Percentiles rank a stretch among this genome's conserved stretches.
Conservation (phyloP, 1,140 invertebrate genomes). For the Aphelinus atriplicis region DNA sequence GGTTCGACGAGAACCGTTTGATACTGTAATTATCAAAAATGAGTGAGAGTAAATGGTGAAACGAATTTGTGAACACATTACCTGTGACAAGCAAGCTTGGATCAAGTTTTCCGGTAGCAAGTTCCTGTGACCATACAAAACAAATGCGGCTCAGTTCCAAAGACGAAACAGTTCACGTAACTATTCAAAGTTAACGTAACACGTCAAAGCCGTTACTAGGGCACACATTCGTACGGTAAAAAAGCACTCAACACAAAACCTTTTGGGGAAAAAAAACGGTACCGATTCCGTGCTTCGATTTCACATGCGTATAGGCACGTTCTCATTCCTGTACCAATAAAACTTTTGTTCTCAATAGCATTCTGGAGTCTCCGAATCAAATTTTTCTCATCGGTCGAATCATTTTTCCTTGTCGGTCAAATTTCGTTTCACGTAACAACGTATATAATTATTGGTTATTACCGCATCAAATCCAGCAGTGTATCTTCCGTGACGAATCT, state of each 20-base stretch:
- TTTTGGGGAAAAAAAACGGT: slow-evolving; percentile 16
- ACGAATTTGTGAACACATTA: slow-evolving; percentile 43
- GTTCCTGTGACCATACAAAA: slow-evolving; percentile 47
- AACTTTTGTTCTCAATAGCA: too few relatives aligned
- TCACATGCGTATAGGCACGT: neutral
- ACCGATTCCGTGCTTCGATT: slow-evolving; percentile 21
- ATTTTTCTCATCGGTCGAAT: too few relatives aligned
- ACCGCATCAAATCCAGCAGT: slow-evolving; percentile 93
- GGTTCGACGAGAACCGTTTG: slow-evolving; percentile 53
- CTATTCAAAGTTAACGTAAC: slow-evolving; percentile 4
- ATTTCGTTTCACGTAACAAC: too few relatives aligned
- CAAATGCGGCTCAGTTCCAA: too few relatives aligned
- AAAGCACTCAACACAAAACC: slow-evolving; percentile 1
- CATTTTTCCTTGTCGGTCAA: too few relatives aligned
- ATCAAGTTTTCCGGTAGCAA: slow-evolving; percentile 76
- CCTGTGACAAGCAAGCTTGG: slow-evolving; percentile 69
- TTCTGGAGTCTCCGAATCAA: too few relatives aligned
- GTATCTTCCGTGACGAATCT: slow-evolving; percentile 89
- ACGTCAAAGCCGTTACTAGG: slow-evolving; percentile 3
- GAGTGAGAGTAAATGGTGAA: slow-evolving; percentile 4
- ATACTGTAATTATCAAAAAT: slow-evolving; percentile 51
- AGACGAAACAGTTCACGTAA: neutral
- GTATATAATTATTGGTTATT: slow-evolving; percentile 28
- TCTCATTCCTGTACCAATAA: too few relatives aligned
- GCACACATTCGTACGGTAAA: neutral